A percentile compares a stretch with the other conserved stretches of the same genome.
Conservation (phyloP, 2,888 invertebrate genomes). For the Apotomis betuletana region DNA sequence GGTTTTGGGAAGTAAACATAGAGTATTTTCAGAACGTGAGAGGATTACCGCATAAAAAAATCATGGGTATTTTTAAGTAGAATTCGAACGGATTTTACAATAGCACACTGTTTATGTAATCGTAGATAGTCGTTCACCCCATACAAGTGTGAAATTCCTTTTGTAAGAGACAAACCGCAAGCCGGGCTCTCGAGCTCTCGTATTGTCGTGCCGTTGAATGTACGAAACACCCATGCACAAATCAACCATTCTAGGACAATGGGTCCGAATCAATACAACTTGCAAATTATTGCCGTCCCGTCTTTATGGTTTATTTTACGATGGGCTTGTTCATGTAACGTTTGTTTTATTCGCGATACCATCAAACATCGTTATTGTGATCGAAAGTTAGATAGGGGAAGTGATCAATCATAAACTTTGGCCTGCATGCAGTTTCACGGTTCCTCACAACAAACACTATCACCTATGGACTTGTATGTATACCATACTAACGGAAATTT, state of each 20-base stretch:
- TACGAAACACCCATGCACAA: constrained; percentile 29
- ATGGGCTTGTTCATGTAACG: constrained; percentile 20
- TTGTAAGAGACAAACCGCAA: constrained; percentile 32
- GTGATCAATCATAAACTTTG: constrained; percentile 36
- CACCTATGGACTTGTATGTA: neutral
- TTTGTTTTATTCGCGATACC: constrained; percentile 22
- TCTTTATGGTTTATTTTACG: constrained; percentile 27
- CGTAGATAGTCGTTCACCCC: neutral
- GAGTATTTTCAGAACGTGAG: neutral
- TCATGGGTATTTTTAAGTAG: neutral
- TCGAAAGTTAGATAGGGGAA: constrained; percentile 33
- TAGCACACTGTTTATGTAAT: neutral
- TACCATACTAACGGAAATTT: neutral
- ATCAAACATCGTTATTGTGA: constrained; percentile 35
- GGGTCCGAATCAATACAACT: constrained; percentile 39
- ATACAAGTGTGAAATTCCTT: constrained; percentile 33
- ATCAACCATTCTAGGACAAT: constrained; percentile 40
- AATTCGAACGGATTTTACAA: neutral
- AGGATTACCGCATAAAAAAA: neutral
- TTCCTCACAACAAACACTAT: constrained; percentile 1
- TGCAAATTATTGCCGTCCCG: constrained; percentile 38
- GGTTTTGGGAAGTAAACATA: neutral
- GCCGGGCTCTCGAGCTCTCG: constrained; percentile 9
- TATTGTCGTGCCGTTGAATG: constrained; percentile 27
- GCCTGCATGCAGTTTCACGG: constrained; percentile 3